Base-by-base conservation (phyloP, 2,888 invertebrate genomes). In the Steromphala cineraria region DNA sequence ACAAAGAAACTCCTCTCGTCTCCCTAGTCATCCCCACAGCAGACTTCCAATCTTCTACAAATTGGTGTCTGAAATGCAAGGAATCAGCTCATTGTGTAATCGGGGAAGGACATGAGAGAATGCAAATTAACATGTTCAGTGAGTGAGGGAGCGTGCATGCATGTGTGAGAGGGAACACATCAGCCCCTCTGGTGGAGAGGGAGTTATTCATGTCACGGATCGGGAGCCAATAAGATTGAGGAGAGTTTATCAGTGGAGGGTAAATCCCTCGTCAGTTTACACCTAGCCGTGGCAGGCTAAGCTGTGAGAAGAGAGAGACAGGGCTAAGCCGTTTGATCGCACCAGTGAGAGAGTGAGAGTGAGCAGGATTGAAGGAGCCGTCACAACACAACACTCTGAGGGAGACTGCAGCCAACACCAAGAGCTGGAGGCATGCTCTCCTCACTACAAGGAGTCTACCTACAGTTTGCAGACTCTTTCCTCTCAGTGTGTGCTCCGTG, bases 191-290 rank as follows among this genome's bases (percentile, higher is more conserved):
- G 56, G 19, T 19, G 3, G 56, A 24, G 56, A 24, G 56, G 56
- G 19, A 36, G 36, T 28, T 71, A 21, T 71, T 36, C 46, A 46
- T 71, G 40, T 71, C 40, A 71, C 40, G 19, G 71, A 28, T 40
- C 28, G 56, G 17, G 71, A 76, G 76, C 46, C 67, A 74, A 21
- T 19, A 67, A 53, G 53, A 74, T 31, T 46, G 74, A 46, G 31
- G 46, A 67, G 52, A 28, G 75, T 40, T n/a, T 67, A 53, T 31
- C 31, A 36, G 74, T 19, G 53, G 79, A 71, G 40, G 67, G 74
- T 36, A 71, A 67, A 71, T 28, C 31, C 19, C 67, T 67, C 28
- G 46, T 62, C 62, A 62, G 62, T 62, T 62, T 62, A 62, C 62
- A 62, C 62, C 62, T 62, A 24, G 52, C 67, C 71, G 74, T 46